Conservation (phyloP, 2,797 vertebrate species). For the Limosa lapponica region DNA sequence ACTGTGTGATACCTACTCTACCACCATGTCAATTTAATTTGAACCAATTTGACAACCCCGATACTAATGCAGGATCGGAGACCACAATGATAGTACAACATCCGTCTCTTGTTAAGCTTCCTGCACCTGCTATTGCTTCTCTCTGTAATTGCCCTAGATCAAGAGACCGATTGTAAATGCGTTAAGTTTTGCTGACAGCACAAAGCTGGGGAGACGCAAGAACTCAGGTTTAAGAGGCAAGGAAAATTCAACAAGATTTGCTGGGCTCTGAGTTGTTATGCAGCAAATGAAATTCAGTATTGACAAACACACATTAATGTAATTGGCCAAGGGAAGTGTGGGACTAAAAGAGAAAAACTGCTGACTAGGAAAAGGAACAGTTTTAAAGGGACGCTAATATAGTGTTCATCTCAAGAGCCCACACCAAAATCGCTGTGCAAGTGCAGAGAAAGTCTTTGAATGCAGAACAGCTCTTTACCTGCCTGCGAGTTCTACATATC, state of each 20-base stretch:
- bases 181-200: constrained; percentile 80
- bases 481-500: background rate
- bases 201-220: constrained; percentile 63
- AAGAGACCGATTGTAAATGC: constrained; percentile 73
- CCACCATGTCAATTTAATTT: constrained; percentile 77
- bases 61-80: constrained; percentile 58
- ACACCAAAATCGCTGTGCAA: background rate
- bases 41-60: constrained; percentile 75
- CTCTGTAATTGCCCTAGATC: constrained; percentile 80
- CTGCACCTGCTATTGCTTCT: constrained; percentile 64
- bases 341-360: constrained; percentile 16
- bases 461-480: background rate
- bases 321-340: constrained; percentile 58
- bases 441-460: background rate
- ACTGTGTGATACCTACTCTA: constrained; percentile 40
- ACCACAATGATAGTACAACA: constrained; percentile 48
- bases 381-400: background rate
- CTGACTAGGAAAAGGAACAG: constrained; percentile 42
- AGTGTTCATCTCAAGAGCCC: accelerated
- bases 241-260: constrained; percentile 76
- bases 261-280: constrained; percentile 41
- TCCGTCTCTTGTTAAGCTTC: constrained; percentile 70
- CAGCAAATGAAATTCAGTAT: constrained; percentile 76
- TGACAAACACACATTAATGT: constrained; percentile 75
- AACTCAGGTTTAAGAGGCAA: constrained; percentile 69